Percentiles rank a stretch among this genome's conserved stretches.
Conservation (phyloP, 2,888 invertebrate species). For the Andrena trimmerana region DNA sequence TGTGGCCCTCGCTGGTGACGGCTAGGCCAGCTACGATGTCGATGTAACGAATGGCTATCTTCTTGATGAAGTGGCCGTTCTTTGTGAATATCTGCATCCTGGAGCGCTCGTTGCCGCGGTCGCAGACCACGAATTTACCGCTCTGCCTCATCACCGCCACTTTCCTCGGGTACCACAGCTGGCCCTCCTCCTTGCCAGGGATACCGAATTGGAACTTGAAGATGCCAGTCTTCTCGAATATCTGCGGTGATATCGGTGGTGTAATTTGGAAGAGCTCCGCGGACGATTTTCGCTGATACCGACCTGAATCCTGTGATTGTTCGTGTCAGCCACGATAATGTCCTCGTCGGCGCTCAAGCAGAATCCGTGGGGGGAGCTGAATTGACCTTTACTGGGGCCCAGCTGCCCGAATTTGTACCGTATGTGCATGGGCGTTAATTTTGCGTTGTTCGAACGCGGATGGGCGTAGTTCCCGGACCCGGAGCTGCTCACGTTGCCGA, state of each 20-base stretch:
- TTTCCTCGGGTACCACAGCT: constrained; percentile 98
- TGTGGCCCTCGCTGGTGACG: constrained; percentile 96
- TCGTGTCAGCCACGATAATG: constrained; percentile 98
- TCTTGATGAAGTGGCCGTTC: constrained; percentile 97
- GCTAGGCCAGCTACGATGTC: constrained; percentile 97
- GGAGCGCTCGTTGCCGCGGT: constrained; percentile 97
- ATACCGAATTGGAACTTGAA: constrained; percentile 98
- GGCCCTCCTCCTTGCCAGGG: constrained; percentile 98
- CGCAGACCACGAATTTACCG: constrained; percentile 98
- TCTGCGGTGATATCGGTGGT: constrained; percentile 85
- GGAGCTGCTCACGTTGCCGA: constrained; percentile 77
- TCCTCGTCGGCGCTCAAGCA: constrained; percentile 98
- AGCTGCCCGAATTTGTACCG: constrained; percentile 97
- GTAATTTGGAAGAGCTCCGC: background rate
- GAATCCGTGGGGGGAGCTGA: constrained; percentile 98
- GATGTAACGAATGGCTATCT: constrained; percentile 95
- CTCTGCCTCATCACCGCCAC: constrained; percentile 95
- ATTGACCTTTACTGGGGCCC: constrained; percentile 96
- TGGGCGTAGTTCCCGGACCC: constrained; percentile 80
- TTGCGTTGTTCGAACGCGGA: constrained; percentile 83
- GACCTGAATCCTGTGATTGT: constrained; percentile 97
- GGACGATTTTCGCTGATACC: background rate
- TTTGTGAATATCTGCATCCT: constrained; percentile 99
- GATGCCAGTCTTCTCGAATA: constrained; percentile 97
- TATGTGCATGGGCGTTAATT: constrained; percentile 94